phyloP scores from a whole-genome alignment of 2,797 vertebrate genomes.

The Lutjanus argentimaculatus region DNA sequence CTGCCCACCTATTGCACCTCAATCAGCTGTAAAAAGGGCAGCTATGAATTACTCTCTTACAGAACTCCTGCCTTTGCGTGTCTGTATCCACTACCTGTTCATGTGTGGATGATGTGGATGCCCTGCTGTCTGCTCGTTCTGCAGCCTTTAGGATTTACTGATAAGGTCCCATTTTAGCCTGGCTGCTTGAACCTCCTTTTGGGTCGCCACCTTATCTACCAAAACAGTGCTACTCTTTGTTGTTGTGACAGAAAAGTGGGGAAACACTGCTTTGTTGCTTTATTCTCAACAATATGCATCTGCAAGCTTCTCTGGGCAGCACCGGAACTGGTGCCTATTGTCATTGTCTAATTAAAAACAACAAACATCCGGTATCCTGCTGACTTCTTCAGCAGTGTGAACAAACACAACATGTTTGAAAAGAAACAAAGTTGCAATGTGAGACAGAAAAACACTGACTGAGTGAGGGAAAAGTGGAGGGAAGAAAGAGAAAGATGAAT shows the following conservation, averaged over 20 bases:
- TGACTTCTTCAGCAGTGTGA: conserved; percentile 6
- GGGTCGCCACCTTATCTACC: not conserved
- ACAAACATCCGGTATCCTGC: not conserved
- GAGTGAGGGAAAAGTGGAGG: not conserved
- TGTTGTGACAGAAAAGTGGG: not conserved
- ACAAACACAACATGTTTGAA: conserved; percentile 11
- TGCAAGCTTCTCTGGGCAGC: not conserved
- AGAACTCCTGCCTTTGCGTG: too few species aligned
- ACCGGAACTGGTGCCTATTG: not conserved
- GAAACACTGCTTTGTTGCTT: not conserved
- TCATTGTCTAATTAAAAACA: not conserved
- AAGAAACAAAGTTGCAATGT: not conserved
- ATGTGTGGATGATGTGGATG: too few species aligned
- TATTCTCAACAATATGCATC: conserved; percentile 1
- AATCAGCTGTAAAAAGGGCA: too few species aligned
- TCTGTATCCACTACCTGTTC: too few species aligned
- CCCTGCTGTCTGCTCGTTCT: not conserved
- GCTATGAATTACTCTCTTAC: too few species aligned
- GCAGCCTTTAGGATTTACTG: not conserved
- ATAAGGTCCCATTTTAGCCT: not conserved
- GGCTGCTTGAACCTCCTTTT: conserved; percentile 2
- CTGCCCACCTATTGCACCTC: too few species aligned
- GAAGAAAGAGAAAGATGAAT: not conserved
- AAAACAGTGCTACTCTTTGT: not conserved
- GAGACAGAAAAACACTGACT: conserved; percentile 2